Percentiles rank a stretch among this genome's conserved stretches.
Evolutionary conservation across 2,797 vertebrate species (phyloP).

Genomic region (Pangasius djambal): DNA sequence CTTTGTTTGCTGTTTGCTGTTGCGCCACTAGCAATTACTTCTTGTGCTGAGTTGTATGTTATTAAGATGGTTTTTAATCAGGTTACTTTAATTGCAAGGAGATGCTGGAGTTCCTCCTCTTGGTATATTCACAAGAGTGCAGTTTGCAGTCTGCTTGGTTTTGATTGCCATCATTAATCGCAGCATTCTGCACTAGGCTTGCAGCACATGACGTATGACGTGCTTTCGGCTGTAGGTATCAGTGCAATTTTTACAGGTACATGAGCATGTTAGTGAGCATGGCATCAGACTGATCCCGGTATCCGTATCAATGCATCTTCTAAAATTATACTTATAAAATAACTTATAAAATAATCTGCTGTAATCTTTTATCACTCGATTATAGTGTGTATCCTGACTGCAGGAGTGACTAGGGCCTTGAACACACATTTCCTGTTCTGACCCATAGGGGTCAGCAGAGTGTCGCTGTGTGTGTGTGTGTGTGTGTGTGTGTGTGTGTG

Average conservation of each 20-base stretch:
- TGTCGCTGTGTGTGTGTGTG: constrained; percentile 3
- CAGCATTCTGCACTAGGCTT: background rate
- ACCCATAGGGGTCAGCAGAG: constrained; percentile 55
- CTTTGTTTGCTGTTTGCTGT: background rate
- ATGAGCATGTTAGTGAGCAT: background rate
- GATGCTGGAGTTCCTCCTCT: background rate
- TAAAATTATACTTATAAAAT: too few relatives aligned
- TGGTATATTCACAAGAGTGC: background rate
- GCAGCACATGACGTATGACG: background rate
- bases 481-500: background rate
- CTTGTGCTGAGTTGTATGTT: background rate
- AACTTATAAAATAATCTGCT: background rate
- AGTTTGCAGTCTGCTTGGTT: background rate
- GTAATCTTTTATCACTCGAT: background rate
- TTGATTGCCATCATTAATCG: background rate
- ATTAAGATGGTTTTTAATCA: background rate
- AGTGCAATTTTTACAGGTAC: background rate
- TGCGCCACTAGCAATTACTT: background rate
- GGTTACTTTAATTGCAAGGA: background rate
- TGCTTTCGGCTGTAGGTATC: background rate
- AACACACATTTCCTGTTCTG: constrained; percentile 1
- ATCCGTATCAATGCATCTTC: too few relatives aligned
- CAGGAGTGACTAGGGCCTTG: background rate
- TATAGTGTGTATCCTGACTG: background rate
- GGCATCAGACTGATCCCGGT: background rate